These are phyloP conservation scores for Drosophila parabipectinata DNA, from an alignment of 1,140 invertebrate species.

Conservation along the genomic window DNA sequence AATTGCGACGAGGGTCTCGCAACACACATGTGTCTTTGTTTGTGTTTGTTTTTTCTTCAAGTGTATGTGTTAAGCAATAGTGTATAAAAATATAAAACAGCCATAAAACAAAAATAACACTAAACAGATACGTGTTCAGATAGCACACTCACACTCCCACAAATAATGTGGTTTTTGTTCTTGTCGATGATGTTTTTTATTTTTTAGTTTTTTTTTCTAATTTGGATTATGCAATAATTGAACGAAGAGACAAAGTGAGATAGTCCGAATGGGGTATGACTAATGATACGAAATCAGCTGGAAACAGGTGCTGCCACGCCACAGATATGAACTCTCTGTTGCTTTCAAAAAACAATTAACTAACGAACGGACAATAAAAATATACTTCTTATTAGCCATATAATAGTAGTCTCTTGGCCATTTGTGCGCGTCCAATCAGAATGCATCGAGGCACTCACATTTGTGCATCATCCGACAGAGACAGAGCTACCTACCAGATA, in stretches of 20 bases:
- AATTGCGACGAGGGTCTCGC: constrained; percentile 61
- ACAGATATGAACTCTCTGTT: constrained; percentile 4
- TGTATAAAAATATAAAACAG: constrained; percentile 64
- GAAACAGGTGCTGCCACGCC: constrained; percentile 37
- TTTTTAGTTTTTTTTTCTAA: constrained; percentile 28
- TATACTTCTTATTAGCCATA: background rate
- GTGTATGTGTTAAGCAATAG: constrained; percentile 13
- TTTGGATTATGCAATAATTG: constrained; percentile 46
- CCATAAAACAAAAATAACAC: constrained; percentile 54
- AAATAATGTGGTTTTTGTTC: constrained; percentile 41
- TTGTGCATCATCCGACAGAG: constrained; percentile 11
- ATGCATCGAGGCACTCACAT: constrained; percentile 15
- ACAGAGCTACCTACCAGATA: constrained; percentile 1
- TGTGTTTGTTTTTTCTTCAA: background rate
- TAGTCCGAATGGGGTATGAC: constrained; percentile 33
- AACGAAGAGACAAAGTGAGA: constrained; percentile 34
- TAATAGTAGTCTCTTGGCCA: constrained; percentile 20
- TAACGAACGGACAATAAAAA: background rate
- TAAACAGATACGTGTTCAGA: constrained; percentile 71
- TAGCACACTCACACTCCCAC: constrained; percentile 36
- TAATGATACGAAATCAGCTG: constrained; percentile 33
- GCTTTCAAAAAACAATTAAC: constrained; percentile 2
- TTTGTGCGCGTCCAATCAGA: constrained; percentile 59
- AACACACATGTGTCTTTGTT: constrained; percentile 2
- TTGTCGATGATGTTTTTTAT: constrained; percentile 38